Evolutionary conservation across 1,140 invertebrate species (phyloP), one percentile per base, ranked within the genome.

Genomic region (Sinonovacula constricta): DNA sequence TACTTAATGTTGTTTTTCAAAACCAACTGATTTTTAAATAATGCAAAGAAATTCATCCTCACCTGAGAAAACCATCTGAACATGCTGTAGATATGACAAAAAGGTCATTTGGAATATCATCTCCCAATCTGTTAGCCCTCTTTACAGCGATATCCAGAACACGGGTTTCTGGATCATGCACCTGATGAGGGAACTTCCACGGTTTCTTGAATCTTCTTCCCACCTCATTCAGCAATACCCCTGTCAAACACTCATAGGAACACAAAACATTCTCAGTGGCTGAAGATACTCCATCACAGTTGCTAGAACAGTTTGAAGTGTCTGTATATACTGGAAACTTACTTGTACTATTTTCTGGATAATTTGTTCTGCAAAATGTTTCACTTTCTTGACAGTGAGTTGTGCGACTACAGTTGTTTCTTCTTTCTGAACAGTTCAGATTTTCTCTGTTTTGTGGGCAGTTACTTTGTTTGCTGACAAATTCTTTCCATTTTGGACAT

Each of bases 21-120:
- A n/a, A n/a, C n/a, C n/a, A n/a, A n/a, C n/a, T n/a, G n/a, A n/a
- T n/a, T n/a, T n/a, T n/a, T n/a, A n/a, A n/a, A n/a, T n/a, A n/a
- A n/a, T n/a, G n/a, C n/a, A n/a, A n/a, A n/a, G 45, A 28, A 14
- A 68, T 22, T n/a, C 45, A 62, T 59, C 82, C 81, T 24, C 85
- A 93, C 92, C 94, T 92, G 15, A 95, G 81, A 87, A 90, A 92
- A 60, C 94, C 94, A 92, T 96, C 95, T 28, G 95, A 95, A 86
- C 95, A 95, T 15, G 93, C 95, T 67, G 93, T 90, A 78, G 93
- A 92, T 22, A 92, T 74, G 62, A 90, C 34, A 70, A 85, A 80
- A 2, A 85, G 10, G 34, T 66, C 24, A 53, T 28, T 28, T n/a
- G 71, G 65, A 51, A 60, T n/a, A 10, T 59, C 30, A 2, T 45